Conservation (phyloP, 2,888 invertebrate species). For the Pterobdella sp. region DNA sequence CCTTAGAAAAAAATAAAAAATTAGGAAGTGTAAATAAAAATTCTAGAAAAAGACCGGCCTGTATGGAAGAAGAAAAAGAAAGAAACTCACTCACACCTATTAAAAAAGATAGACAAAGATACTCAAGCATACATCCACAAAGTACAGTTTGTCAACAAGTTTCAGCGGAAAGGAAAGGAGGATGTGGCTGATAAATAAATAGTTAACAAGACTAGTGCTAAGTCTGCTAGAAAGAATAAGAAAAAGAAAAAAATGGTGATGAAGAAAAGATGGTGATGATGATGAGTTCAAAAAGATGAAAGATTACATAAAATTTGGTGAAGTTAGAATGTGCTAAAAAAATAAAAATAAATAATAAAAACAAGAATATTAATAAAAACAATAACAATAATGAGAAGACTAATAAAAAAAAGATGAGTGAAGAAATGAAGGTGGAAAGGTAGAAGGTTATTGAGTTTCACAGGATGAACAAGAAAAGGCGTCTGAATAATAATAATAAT, state of each 20-base stretch:
- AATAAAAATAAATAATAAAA: too few species aligned
- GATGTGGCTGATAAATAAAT: background rate
- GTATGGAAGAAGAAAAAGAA: background rate
- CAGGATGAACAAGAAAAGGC: slow-evolving; percentile 13
- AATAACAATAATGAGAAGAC: background rate
- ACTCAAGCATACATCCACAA: background rate
- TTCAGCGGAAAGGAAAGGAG: background rate
- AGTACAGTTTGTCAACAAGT: background rate
- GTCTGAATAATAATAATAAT: too few species aligned
- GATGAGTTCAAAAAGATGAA: slow-evolving; percentile 11
- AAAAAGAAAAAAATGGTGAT: background rate
- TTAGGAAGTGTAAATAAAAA: too few species aligned
- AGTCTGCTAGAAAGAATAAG: background rate
- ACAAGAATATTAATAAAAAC: too few species aligned
- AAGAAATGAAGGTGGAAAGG: background rate
- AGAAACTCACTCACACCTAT: too few species aligned
- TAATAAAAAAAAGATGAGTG: background rate
- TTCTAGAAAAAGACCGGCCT: background rate
- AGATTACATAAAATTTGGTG: background rate
- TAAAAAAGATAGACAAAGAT: background rate
- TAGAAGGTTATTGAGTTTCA: background rate
- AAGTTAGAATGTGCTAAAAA: background rate
- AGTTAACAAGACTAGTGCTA: background rate
- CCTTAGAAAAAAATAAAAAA: background rate
- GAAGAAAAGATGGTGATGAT: background rate